Percentiles rank a stretch among this genome's conserved stretches.
Conservation (phyloP, 2,888 invertebrate species). For the Parapristionchus giblindavisi region DNA sequence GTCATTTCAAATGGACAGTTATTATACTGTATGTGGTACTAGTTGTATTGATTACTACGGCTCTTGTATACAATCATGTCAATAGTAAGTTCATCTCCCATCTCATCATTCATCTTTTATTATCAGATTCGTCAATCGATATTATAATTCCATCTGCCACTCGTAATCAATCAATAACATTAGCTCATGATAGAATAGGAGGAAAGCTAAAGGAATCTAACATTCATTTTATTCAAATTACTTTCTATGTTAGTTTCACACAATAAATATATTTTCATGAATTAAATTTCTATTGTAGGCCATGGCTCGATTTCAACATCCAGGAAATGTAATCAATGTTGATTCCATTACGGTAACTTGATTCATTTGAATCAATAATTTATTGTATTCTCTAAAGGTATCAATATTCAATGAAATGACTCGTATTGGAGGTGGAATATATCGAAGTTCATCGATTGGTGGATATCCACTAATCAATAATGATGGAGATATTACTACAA, state of each 20-base stretch:
- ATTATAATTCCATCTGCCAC: slow-evolving; percentile 14
- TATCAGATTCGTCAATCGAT: neutral
- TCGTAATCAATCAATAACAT: slow-evolving; percentile 2
- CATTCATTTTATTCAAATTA: slow-evolving; percentile 16
- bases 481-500: slow-evolving; percentile 3
- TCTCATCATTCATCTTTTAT: no score
- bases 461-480: slow-evolving; percentile 5
- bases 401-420: slow-evolving; percentile 9
- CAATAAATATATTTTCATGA: neutral
- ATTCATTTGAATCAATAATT: neutral
- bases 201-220: slow-evolving; percentile 14
- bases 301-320: slow-evolving; percentile 26
- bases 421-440: slow-evolving; percentile 10
- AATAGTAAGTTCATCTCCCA: neutral
- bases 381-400: neutral
- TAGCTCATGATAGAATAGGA: neutral
- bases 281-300: neutral
- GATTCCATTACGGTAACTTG: slow-evolving; percentile 9
- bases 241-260: slow-evolving; percentile 8
- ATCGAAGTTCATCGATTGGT: neutral
- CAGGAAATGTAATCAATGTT: neutral
- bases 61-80: neutral
- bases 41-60: neutral
- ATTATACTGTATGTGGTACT: slow-evolving; percentile 4
- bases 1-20: slow-evolving; percentile 5